These are phyloP conservation scores for Labeo calbasu DNA, from an alignment of 2,797 vertebrate genomes.

Conservation along the genomic window DNA sequence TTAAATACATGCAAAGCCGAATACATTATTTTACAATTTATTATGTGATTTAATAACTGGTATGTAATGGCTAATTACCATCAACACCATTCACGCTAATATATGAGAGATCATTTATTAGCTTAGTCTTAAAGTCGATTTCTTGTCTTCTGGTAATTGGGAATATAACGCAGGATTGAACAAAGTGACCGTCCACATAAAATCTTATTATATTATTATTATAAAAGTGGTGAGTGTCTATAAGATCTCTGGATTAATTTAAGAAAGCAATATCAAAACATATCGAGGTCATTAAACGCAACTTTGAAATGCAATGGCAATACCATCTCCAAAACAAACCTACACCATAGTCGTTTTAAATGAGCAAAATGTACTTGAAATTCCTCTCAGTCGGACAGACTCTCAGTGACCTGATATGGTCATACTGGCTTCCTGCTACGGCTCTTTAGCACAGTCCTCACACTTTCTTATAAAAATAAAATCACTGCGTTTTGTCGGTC, in stretches of 20 bases:
- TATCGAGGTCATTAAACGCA: background rate
- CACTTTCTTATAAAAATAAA: constrained; percentile 1
- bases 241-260: background rate
- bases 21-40: background rate
- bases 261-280: background rate
- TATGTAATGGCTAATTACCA: background rate
- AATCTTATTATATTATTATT: too few species aligned
- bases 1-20: background rate
- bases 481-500: background rate
- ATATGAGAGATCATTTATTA: background rate
- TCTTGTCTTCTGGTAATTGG: background rate
- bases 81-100: background rate
- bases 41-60: background rate
- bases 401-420: constrained; percentile 47
- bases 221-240: too few species aligned
- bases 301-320: background rate
- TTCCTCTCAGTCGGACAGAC: background rate
- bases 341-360: background rate
- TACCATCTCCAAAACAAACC: background rate
- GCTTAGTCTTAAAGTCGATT: background rate
- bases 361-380: constrained; percentile 17
- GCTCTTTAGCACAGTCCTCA: background rate
- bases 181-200: background rate
- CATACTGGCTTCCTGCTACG: constrained; percentile 27
- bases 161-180: background rate